Evolutionary conservation across 2,888 invertebrate genomes (phyloP), one percentile per base, ranked within the genome.

Genomic region (Pteria penguin): DNA sequence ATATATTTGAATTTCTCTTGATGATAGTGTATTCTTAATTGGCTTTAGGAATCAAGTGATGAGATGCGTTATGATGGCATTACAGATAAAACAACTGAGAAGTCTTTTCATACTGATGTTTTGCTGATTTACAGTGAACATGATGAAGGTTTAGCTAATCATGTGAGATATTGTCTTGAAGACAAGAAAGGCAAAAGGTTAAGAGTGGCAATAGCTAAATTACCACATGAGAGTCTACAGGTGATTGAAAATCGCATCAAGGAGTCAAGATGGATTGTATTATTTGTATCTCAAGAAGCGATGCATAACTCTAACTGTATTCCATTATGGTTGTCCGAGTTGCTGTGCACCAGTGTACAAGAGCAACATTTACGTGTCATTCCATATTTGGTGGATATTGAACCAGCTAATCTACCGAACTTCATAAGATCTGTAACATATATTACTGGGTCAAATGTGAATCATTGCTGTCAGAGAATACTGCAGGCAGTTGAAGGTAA

Each of bases 401-500:
- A 61, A 2, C 60, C 73, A 8, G 61, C 27, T 3, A 26, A 29
- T 3, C 45, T 73, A 11, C 73, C 73, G 14, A 32, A 67, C 31
- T 73, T 73, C 33, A 73, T 73, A 8, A 52, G 73, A 2, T 73
- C 65, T 61, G 60, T 73, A 45, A 73, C 73, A 24, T 73, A 73
- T 27, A 67, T 73, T 32, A 61, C 31, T n/a, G n/a, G n/a, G n/a
- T n/a, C n/a, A n/a, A n/a, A n/a, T 14, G 67, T 67, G 8, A 36
- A 60, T 3, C 67, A 60, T 31, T 73, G 61, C 36, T 36, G 32
- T 4, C 4, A 57, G 3, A 67, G 67, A 26, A 61, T 73, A 4
- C 60, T 33, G 24, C 57, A 67, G 26, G 58, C 65, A 4, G 58
- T 73, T 1, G 60, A 67, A 52, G 73, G 73, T 73, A 67, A 73